Conservation (phyloP, 2,797 vertebrate genomes). For the Rhinichthys osculus region DNA sequence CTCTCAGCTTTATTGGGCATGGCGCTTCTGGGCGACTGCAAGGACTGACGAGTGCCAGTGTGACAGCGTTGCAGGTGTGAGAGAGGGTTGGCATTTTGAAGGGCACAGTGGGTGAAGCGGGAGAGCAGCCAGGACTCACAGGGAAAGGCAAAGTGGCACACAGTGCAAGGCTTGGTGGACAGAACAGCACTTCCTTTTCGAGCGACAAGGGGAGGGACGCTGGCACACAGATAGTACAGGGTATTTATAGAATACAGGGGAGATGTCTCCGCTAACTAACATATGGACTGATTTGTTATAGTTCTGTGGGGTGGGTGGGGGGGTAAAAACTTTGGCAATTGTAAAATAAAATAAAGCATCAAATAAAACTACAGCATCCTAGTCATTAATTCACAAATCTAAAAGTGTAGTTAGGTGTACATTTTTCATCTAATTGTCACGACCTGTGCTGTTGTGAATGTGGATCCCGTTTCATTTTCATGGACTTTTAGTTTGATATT, state of each 20-base stretch:
- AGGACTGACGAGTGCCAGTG: conserved; percentile 49
- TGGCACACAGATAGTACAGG: conserved; percentile 54
- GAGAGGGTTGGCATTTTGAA: conserved; percentile 58
- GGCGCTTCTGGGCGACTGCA: conserved; percentile 9
- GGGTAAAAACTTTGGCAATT: no score
- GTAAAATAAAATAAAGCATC: background rate
- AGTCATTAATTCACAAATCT: background rate
- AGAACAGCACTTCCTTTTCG: conserved; percentile 56
- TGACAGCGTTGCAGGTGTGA: conserved; percentile 60
- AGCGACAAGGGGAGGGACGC: conserved; percentile 46
- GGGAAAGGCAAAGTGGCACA: conserved; percentile 53
- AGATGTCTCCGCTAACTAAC: conserved; percentile 44
- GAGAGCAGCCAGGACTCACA: conserved; percentile 47
- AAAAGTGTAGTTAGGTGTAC: background rate
- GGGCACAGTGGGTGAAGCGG: conserved; percentile 47
- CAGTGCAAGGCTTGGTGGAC: conserved; percentile 49
- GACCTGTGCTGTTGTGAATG: no score
- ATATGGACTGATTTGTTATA: conserved; percentile 58
- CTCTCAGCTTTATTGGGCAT: conserved; percentile 7
- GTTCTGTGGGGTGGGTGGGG: background rate
- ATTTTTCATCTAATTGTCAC: no score
- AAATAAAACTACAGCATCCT: background rate
- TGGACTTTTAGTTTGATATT: no score
- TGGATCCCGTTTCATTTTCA: no score
- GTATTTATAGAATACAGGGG: conserved; percentile 58